phyloP scores from a whole-genome alignment of 2,113 vertebrate genomes.

The Alligator mississippiensis region DNA sequence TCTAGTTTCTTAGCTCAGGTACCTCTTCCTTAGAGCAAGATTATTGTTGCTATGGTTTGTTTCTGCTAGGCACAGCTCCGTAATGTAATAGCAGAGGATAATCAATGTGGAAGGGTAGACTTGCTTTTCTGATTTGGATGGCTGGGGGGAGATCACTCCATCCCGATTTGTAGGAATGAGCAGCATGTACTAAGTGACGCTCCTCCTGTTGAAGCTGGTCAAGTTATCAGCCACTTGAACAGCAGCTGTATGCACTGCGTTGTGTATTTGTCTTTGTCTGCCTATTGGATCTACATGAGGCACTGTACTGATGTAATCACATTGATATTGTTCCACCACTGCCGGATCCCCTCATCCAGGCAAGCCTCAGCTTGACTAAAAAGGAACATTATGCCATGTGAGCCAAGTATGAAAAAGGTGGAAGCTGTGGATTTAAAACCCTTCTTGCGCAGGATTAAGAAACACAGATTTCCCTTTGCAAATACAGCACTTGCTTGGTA shows the following conservation, averaged over 20 bases:
- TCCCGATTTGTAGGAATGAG: not conserved
- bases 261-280: not conserved
- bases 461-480: not conserved
- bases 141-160: not conserved
- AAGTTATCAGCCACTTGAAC: not conserved
- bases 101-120: not conserved
- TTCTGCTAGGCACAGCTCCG: not conserved
- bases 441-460: not conserved
- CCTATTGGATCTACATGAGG: no score
- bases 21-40: not conserved
- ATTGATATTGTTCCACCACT: not conserved
- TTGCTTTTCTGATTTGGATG: not conserved
- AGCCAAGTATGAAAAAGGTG: not conserved
- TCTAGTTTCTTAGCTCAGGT: not conserved
- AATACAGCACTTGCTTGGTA: accelerated
- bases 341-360: not conserved
- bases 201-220: not conserved
- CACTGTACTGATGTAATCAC: not conserved
- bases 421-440: not conserved
- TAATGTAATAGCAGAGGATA: not conserved
- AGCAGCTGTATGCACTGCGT: not conserved
- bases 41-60: not conserved
- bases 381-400: not conserved
- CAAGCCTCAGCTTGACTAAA: not conserved
- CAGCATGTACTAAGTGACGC: not conserved